phyloP scores from a whole-genome alignment of 2,888 invertebrate species.

The Tachina lurida region DNA sequence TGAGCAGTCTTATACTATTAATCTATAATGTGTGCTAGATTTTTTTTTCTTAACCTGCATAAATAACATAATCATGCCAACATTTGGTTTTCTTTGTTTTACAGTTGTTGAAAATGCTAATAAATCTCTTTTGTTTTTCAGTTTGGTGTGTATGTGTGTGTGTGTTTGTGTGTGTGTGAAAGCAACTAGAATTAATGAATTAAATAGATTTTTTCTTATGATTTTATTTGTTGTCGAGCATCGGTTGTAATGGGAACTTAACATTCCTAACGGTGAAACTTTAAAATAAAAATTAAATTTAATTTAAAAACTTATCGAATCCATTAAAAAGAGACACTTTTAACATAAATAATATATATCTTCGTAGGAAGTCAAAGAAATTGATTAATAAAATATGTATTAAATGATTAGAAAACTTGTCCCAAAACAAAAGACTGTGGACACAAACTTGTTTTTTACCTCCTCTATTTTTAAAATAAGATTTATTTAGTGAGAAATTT shows the following conservation, averaged over 20 bases:
- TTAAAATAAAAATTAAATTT: not conserved
- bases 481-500: too few relatives aligned
- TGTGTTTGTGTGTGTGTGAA: not conserved
- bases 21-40: not conserved
- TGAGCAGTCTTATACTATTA: too few relatives aligned
- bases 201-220: not conserved
- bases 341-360: not conserved
- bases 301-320: not conserved
- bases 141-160: not conserved
- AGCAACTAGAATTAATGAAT: not conserved
- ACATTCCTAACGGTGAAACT: slow-evolving; percentile 24
- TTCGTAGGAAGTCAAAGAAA: too few relatives aligned
- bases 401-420: not conserved
- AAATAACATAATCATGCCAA: not conserved
- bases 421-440: slow-evolving; percentile 37
- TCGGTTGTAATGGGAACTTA: not conserved
- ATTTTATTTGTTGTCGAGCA: not conserved
- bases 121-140: not conserved
- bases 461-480: too few relatives aligned
- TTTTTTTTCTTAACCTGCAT: not conserved
- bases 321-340: not conserved
- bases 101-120: slow-evolving; percentile 7
- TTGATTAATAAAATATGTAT: too few relatives aligned
- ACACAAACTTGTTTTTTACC: slow-evolving; percentile 5
- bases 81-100: not conserved